Evolutionary conservation across 2,888 invertebrate species (phyloP), one percentile per base, ranked within the genome.

Genomic region (Amaurobius ferox): DNA sequence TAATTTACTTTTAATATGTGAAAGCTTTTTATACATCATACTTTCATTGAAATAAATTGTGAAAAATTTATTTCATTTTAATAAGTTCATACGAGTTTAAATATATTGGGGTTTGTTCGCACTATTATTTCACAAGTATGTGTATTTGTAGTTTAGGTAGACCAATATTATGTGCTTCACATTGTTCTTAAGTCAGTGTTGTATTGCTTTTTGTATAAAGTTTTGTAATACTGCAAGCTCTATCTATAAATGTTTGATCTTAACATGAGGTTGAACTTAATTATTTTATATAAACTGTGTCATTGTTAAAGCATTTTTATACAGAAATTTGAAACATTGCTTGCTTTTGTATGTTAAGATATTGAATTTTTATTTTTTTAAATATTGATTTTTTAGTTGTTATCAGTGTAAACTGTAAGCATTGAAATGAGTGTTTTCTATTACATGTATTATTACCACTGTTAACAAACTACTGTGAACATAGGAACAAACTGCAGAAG

Each of bases 281-380:
- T 55, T 55, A 55, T 55, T 55, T 55, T 55, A 55, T 55, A 55
- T 55, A 55, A 55, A 19, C 16, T 2, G 55, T 23, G 23, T 55
- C 19, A 55, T 55, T 55, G 55, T 55, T 55, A 55, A 35, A 55
- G 23, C 55, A 55, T 55, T 55, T 55, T 55, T 55, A 55, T 55
- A 55, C 55, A 23, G 55, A 55, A 55, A 23, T 55, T 23, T 55
- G 55, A 55, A 23, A 23, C 55, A 44, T 55, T 55, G 55, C 55
- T 55, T 55, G 55, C 55, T 55, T 55, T 55, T 55, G 55, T 55
- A 55, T 55, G 55, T 55, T 55, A 55, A 55, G 23, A 55, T 55
- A 55, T 55, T 1, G 55, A 55, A 55, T 55, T 55, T 55, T 55
- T 55, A 55, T 55, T 55, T 55, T 55, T 55, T 55, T 55, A 55